A percentile compares a stretch with the other conserved stretches of the same genome.
phyloP scores from a whole-genome alignment of 37 sponge, comb jelly and placozoan genomes.

The Cladorhizidae sp. region DNA sequence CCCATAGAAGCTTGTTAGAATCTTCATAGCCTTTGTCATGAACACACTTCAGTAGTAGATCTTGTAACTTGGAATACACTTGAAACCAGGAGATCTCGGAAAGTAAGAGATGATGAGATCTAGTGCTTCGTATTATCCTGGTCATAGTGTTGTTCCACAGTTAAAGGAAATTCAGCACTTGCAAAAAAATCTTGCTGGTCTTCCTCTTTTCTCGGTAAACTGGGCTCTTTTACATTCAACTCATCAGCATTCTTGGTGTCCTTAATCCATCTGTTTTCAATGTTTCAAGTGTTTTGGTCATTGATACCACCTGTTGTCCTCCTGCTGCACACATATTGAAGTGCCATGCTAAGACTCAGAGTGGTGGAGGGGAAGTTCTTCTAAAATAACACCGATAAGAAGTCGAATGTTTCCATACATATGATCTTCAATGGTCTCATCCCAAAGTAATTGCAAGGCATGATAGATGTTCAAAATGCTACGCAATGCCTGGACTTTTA shows the following conservation, averaged over 20 bases:
- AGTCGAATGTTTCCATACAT: constrained; percentile 25
- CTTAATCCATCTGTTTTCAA: constrained; percentile 27
- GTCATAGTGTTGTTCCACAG: constrained; percentile 19
- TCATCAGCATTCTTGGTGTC: background rate
- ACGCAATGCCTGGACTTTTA: background rate
- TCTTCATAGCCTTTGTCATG: no score
- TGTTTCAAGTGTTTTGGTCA: constrained; percentile 12
- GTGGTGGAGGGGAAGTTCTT: constrained; percentile 46
- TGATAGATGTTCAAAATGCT: background rate
- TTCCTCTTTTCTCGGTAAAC: constrained; percentile 34
- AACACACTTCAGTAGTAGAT: no score
- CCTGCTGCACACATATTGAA: constrained; percentile 66
- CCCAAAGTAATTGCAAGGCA: background rate
- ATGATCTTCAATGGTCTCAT: background rate
- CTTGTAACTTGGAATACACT: constrained; percentile 40
- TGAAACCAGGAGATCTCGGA: no score
- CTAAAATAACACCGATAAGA: constrained; percentile 52
- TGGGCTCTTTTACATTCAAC: constrained; percentile 32
- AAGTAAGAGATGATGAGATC: constrained; percentile 17
- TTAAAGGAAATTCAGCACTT: constrained; percentile 7
- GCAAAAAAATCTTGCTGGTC: constrained; percentile 11
- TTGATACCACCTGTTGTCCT: constrained; percentile 4
- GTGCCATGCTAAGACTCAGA: constrained; percentile 54
- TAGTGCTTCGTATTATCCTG: constrained; percentile 35
- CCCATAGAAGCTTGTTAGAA: constrained; percentile 8